phyloP scores from a whole-genome alignment of 2,888 invertebrate species.

The Liposcelis brunnea region DNA sequence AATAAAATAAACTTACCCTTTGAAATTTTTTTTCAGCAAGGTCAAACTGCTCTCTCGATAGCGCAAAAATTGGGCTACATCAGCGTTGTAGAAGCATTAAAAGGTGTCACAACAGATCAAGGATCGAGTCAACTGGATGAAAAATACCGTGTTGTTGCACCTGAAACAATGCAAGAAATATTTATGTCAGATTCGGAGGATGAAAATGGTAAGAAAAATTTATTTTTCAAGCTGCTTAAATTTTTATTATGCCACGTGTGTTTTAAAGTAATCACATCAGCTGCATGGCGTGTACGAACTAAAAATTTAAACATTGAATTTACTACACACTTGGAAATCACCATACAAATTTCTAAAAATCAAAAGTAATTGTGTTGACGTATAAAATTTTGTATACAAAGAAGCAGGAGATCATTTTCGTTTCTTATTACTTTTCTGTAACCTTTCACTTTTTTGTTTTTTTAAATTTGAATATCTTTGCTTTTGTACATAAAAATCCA shows the following conservation, averaged over 20 bases:
- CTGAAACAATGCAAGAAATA: conserved; percentile 97
- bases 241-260: conserved; percentile 5
- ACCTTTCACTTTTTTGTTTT: no score
- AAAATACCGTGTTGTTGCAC: conserved; percentile 91
- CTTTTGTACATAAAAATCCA: no score
- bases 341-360: no score
- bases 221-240: conserved; percentile 15
- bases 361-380: no score
- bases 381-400: no score
- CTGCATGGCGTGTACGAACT: no score
- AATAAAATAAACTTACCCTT: conserved; percentile 1
- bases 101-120: conserved; percentile 59
- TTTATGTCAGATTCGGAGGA: conserved; percentile 98
- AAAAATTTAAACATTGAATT: no score
- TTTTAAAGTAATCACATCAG: conserved; percentile 9
- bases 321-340: no score
- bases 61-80: conserved; percentile 95
- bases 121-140: conserved; percentile 55
- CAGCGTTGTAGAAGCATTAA: conserved; percentile 90
- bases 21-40: conserved; percentile 44
- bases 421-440: no score
- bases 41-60: conserved; percentile 91
- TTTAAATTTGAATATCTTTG: no score
- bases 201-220: conserved; percentile 85
- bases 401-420: no score